These are phyloP conservation scores for Channallabes apus DNA, from an alignment of 2,797 vertebrate genomes.

Conservation along the genomic window DNA sequence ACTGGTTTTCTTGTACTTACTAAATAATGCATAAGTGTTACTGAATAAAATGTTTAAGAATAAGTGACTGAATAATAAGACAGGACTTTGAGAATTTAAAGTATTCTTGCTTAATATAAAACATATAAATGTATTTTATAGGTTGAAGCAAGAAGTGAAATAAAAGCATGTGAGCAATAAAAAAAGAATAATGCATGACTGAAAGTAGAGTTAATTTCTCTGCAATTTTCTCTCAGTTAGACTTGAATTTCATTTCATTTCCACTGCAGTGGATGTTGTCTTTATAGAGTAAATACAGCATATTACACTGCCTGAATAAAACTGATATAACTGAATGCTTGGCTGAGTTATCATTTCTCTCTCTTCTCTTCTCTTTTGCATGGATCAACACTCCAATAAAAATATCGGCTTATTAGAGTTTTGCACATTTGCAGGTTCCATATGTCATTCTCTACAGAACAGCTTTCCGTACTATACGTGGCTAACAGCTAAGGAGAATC, in stretches of 20 bases:
- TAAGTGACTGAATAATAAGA: constrained; percentile 5
- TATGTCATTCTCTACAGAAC: constrained; percentile 74
- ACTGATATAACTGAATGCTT: constrained; percentile 26
- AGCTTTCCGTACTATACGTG: constrained; percentile 71
- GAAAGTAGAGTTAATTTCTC: constrained; percentile 3
- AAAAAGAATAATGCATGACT: constrained; percentile 7
- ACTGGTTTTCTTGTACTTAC: neutral
- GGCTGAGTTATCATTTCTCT: neutral
- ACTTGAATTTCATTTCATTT: constrained; percentile 30
- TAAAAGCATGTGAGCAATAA: constrained; percentile 3
- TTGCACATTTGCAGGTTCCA: constrained; percentile 67
- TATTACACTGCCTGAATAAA: constrained; percentile 35
- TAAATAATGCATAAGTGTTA: neutral
- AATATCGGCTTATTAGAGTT: neutral
- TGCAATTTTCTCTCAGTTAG: neutral
- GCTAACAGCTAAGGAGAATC: constrained; percentile 73
- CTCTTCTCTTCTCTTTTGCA: neutral
- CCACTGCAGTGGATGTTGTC: constrained; percentile 48
- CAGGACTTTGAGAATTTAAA: neutral
- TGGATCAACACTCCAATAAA: constrained; percentile 3
- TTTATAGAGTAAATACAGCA: constrained; percentile 29
- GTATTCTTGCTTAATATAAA: neutral
- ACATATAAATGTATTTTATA: neutral
- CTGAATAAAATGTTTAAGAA: neutral
- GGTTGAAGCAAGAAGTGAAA: no score